Evolutionary conservation across 2,888 invertebrate genomes (phyloP).

Genomic region (Megastigmus dorsalis): DNA sequence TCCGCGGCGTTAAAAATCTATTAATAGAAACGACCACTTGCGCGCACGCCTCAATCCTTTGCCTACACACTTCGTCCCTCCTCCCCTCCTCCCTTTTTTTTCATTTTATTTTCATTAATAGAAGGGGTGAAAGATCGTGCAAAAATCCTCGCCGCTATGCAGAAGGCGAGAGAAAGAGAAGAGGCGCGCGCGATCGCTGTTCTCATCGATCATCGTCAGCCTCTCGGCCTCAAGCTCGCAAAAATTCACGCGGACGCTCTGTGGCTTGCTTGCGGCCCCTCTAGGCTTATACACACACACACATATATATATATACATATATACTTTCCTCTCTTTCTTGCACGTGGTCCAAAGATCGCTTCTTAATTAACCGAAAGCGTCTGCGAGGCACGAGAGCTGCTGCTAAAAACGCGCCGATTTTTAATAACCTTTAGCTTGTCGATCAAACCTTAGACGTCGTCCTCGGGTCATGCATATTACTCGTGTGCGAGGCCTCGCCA

Average conservation of each 20-base stretch:
- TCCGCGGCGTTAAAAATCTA: slow-evolving; percentile 21
- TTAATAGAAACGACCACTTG: slow-evolving; percentile 22
- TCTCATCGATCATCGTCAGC: slow-evolving; percentile 70
- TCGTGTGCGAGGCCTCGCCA: background rate
- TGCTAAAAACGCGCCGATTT: slow-evolving; percentile 30
- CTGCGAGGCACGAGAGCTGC: too few species aligned
- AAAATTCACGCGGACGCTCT: slow-evolving; percentile 22
- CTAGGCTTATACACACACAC: background rate
- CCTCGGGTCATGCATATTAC: background rate
- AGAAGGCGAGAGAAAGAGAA: too few species aligned
- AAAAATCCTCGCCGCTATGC: slow-evolving; percentile 21
- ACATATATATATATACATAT: too few species aligned
- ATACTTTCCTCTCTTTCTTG: background rate
- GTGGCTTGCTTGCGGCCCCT: too few species aligned
- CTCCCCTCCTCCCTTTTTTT: background rate
- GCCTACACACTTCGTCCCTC: too few species aligned
- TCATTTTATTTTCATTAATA: slow-evolving; percentile 29
- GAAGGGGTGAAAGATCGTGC: slow-evolving; percentile 51
- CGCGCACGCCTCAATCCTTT: too few species aligned
- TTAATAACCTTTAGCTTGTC: slow-evolving; percentile 45
- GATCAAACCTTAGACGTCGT: slow-evolving; percentile 27
- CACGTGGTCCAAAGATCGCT: slow-evolving; percentile 9
- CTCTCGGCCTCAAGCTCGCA: slow-evolving; percentile 37
- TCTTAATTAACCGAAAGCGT: slow-evolving; percentile 43
- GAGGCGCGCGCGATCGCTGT: slow-evolving; percentile 54